Conservation (phyloP, 2,888 invertebrate genomes). For the Campaea margaritaria region DNA sequence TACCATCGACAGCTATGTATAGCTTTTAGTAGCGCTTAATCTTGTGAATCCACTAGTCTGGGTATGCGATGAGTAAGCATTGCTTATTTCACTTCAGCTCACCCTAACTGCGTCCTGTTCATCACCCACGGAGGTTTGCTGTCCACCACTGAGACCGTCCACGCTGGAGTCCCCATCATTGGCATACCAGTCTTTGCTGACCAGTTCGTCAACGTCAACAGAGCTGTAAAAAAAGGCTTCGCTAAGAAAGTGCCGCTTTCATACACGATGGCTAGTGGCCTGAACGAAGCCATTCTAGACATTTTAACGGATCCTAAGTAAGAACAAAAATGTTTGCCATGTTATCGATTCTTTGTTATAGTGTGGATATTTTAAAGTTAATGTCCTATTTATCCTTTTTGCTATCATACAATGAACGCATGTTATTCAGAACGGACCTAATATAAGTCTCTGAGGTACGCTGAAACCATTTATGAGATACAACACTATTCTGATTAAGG, state of each 20-base stretch:
- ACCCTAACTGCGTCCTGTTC: conserved; percentile 64
- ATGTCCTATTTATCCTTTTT: no score
- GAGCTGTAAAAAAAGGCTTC: conserved; percentile 58
- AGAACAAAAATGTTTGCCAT: conserved; percentile 13
- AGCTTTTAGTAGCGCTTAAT: no score
- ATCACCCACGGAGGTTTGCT: conserved; percentile 69
- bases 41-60: not conserved
- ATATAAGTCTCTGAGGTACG: no score
- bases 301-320: conserved; percentile 52
- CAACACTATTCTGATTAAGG: no score
- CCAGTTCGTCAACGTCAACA: conserved; percentile 61
- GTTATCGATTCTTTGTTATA: no score
- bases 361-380: no score
- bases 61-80: not conserved
- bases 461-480: no score
- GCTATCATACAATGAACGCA: no score
- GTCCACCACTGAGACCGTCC: conserved; percentile 61
- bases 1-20: no score
- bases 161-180: conserved; percentile 63
- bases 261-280: conserved; percentile 46
- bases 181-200: conserved; percentile 67
- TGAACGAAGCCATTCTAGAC: conserved; percentile 52
- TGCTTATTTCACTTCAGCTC: conserved; percentile 53
- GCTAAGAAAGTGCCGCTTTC: conserved; percentile 52
- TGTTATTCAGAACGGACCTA: no score